Evolutionary conservation across 2,113 vertebrate species (phyloP).

Genomic region (Saimiri boliviensis): DNA sequence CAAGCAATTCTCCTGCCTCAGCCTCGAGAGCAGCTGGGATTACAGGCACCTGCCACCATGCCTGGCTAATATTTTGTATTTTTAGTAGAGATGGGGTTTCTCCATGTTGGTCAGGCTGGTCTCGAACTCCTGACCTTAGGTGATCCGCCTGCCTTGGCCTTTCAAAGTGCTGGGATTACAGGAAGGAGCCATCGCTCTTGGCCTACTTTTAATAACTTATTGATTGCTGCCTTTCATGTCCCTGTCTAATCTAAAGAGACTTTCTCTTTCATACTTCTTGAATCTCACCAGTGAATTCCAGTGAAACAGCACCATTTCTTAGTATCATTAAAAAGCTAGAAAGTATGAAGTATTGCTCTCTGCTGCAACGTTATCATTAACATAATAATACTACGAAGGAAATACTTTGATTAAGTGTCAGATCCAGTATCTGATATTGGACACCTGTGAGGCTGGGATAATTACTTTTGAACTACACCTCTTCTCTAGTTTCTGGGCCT

Average conservation of each 20-base stretch:
- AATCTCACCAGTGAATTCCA: slow-evolving; percentile 21
- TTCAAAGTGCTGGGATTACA: too few relatives aligned
- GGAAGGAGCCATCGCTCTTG: too few relatives aligned
- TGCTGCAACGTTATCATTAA: slow-evolving; percentile 26
- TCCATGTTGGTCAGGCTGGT: too few relatives aligned
- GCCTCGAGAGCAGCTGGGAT: too few relatives aligned
- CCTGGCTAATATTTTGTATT: too few relatives aligned
- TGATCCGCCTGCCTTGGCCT: too few relatives aligned
- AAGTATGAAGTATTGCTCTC: slow-evolving; percentile 1
- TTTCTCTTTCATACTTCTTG: background rate
- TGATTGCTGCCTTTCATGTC: slow-evolving; percentile 16
- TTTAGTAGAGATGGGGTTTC: too few relatives aligned
- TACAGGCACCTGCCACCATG: too few relatives aligned
- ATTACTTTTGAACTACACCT: background rate
- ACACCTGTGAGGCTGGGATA: background rate
- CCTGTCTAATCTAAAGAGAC: slow-evolving; percentile 7
- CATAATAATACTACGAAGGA: background rate
- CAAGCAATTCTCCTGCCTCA: too few relatives aligned
- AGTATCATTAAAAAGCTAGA: background rate
- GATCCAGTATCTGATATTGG: background rate
- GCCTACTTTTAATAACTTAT: background rate
- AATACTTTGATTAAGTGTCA: background rate
- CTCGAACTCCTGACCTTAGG: too few relatives aligned
- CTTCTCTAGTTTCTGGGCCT: background rate
- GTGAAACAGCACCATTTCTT: background rate